Evolutionary conservation across 1,140 invertebrate species (phyloP), one percentile per base, ranked within the genome.

Genomic region (Drosophila athabasca): DNA sequence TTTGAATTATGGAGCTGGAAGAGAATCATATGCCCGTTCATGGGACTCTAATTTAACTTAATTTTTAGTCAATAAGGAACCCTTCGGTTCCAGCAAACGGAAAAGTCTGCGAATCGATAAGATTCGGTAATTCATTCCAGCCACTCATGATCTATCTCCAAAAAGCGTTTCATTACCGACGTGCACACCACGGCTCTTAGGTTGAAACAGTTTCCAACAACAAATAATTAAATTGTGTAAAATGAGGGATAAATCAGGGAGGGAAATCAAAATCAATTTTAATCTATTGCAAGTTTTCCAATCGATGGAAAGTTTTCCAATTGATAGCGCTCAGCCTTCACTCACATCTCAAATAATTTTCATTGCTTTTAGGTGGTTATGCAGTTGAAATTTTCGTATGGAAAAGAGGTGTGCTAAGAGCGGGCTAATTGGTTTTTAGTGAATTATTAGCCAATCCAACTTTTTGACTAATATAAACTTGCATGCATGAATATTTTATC

Each of bases 401-500:
- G 35, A 39, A 5, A 5, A 13, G 48, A 51, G 58, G 51, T 22
- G 24, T 43, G 53, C 45, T 50, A 43, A 65, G 54, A 35, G 58
- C 39, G n/a, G 43, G 55, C 81, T 85, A 85, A 85, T 87, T 87
- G 82, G 62, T 71, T 87, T 85, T 82, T 75, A 62, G 55, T 67
- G 61, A 60, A 60, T 87, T 87, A 82, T 82, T 77, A 76, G 82
- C 52, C 70, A 79, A 88, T 87, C 60, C 69, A 88, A 87, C 83
- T 87, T 87, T 78, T 49, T 49, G 49, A 68, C 82, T 79, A 78
- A 85, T 85, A 85, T 61, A 78, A 85, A 85, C 83, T 87, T 85
- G 70, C 62, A 60, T 87, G 78, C 70, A 88, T 88, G 75, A 87
- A 87, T 87, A 87, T 88, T 87, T 88, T 73, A 87, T 87, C 76